Evolutionary conservation across 2,113 vertebrate species (phyloP).

Genomic region (Heterotilapia buettikoferi): DNA sequence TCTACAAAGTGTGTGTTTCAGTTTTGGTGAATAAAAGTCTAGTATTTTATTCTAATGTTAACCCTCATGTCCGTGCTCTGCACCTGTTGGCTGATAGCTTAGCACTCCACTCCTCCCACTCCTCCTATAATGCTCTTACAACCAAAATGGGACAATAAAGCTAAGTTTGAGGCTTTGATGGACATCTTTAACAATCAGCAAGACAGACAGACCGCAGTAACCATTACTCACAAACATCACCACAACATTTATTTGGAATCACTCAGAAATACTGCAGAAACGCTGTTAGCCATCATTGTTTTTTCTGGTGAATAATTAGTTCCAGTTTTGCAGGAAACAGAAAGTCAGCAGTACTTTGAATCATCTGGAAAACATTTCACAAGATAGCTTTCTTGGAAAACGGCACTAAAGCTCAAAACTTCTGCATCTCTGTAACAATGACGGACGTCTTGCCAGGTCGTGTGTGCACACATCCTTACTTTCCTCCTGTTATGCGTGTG

Average conservation of each 20-base stretch:
- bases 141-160: not conserved
- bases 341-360: conserved; percentile 9
- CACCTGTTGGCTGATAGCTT: not conserved
- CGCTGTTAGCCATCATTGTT: not conserved
- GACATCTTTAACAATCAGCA: not conserved
- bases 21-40: not conserved
- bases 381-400: conserved; percentile 48
- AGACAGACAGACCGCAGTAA: not conserved
- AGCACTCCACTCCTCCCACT: not conserved
- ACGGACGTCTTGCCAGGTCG: not conserved
- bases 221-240: not conserved
- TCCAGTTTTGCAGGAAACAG: not conserved
- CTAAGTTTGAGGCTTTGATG: not conserved
- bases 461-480: not conserved
- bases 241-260: not conserved
- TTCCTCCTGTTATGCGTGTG: not conserved
- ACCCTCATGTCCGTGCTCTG: not conserved
- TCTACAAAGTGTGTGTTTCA: not conserved
- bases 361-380: not conserved
- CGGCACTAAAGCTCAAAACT: conserved; percentile 9
- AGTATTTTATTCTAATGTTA: not conserved
- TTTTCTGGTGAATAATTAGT: conserved; percentile 7
- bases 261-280: not conserved
- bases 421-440: not conserved
- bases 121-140: not conserved